Percentiles rank a stretch among this genome's conserved stretches.
These are phyloP conservation scores for Euwallacea fornicatus DNA, from an alignment of 1,140 invertebrate species.

Conservation along the genomic window DNA sequence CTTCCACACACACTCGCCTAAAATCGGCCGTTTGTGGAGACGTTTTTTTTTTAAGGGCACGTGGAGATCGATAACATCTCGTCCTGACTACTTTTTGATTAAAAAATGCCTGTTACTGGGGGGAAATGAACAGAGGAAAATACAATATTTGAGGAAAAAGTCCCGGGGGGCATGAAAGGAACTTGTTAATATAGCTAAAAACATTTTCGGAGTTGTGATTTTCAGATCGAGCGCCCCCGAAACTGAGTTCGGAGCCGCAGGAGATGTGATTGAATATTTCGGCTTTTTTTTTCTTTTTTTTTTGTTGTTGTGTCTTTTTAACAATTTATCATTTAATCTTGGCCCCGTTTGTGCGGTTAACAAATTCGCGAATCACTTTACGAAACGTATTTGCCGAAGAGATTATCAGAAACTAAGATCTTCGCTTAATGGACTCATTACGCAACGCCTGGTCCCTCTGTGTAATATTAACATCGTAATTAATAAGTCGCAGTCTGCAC, in stretches of 20 bases:
- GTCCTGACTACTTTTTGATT: conserved; percentile 15
- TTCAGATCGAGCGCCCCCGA: no score
- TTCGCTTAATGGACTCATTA: background rate
- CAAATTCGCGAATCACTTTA: background rate
- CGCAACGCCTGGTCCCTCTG: background rate
- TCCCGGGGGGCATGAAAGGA: background rate
- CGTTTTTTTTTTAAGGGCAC: conserved; percentile 7
- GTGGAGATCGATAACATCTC: conserved; percentile 5
- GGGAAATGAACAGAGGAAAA: conserved; percentile 13
- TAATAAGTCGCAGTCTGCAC: background rate
- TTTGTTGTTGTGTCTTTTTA: background rate
- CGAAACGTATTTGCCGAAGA: background rate
- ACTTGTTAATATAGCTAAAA: conserved; percentile 9
- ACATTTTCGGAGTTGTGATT: no score
- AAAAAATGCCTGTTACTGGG: conserved; percentile 12
- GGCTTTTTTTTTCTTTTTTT: conserved; percentile 3
- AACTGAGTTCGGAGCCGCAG: no score
- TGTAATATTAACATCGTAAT: background rate
- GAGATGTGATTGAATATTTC: background rate
- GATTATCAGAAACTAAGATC: background rate
- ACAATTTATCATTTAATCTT: background rate
- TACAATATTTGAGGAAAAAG: conserved; percentile 13
- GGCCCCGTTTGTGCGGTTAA: background rate
- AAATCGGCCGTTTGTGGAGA: background rate
- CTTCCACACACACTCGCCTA: no score